phyloP scores from a whole-genome alignment of 2,797 vertebrate species.

The Peromyscus nudipes region DNA sequence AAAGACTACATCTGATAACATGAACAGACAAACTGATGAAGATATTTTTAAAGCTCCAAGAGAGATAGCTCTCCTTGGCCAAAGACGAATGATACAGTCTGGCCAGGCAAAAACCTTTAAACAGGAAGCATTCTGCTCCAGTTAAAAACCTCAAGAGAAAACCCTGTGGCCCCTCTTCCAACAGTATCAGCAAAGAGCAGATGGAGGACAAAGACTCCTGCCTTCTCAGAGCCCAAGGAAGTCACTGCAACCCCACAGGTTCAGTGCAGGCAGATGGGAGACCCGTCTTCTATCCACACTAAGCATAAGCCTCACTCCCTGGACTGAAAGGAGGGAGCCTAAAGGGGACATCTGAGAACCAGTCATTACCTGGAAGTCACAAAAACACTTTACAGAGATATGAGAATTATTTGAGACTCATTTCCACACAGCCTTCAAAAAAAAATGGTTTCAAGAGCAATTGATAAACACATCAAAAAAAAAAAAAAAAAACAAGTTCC shows the following conservation, averaged over 20 bases:
- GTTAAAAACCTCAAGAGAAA: not conserved
- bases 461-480: not conserved
- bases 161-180: not conserved
- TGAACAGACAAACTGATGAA: not conserved
- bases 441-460: not conserved
- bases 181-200: not conserved
- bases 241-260: fast-evolving
- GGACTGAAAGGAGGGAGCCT: fast-evolving
- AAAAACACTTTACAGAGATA: not conserved
- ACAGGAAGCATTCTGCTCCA: not conserved
- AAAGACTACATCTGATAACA: not conserved
- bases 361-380: not conserved
- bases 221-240: not conserved
- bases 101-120: not conserved
- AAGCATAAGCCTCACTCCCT: not conserved
- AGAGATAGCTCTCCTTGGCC: not conserved
- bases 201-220: not conserved
- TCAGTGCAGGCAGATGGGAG: not conserved
- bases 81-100: not conserved
- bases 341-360: not conserved
- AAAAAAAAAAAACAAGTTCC: not conserved
- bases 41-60: not conserved
- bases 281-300: not conserved
- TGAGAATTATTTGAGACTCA: not conserved
- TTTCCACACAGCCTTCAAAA: not conserved